Percentiles rank a stretch among this genome's conserved stretches.
Evolutionary conservation across 2,113 vertebrate genomes (phyloP).

Genomic region (Coturnix japonica): DNA sequence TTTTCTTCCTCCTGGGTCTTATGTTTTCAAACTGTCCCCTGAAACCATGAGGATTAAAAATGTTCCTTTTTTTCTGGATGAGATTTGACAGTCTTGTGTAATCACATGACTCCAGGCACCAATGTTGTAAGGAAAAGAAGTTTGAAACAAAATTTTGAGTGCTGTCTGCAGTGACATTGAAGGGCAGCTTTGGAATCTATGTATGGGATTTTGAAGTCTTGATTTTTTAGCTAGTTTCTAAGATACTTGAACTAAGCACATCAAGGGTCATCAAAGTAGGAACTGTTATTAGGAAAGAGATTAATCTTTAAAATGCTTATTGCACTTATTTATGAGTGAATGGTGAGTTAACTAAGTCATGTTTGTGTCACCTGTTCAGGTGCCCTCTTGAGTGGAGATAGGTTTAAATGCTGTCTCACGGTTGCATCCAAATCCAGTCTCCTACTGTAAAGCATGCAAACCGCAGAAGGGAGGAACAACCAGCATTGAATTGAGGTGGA

Average conservation of each 20-base stretch:
- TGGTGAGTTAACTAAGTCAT: not conserved
- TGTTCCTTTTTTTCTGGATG: not conserved
- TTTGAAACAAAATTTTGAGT: not conserved
- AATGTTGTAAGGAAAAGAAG: not conserved
- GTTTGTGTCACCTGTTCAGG: not conserved
- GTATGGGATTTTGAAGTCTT: not conserved
- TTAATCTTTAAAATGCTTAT: not conserved
- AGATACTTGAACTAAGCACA: not conserved
- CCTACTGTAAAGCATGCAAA: not conserved
- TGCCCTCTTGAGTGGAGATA: not conserved
- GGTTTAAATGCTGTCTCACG: not conserved
- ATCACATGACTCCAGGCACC: not conserved
- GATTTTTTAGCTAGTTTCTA: not conserved
- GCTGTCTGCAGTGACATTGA: not conserved
- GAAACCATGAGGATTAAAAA: not conserved
- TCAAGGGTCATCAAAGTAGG: not conserved
- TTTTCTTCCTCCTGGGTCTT: not conserved
- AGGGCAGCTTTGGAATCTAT: not conserved
- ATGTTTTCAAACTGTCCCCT: not conserved
- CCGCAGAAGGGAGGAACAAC: not conserved
- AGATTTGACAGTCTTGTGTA: not conserved
- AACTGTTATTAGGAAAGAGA: not conserved
- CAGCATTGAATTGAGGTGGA: not conserved
- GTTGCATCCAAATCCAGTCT: not conserved
- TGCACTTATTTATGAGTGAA: not conserved